These are phyloP conservation scores for Therioaphis trifolii DNA, from an alignment of 2,888 invertebrate genomes.

Conservation along the genomic window DNA sequence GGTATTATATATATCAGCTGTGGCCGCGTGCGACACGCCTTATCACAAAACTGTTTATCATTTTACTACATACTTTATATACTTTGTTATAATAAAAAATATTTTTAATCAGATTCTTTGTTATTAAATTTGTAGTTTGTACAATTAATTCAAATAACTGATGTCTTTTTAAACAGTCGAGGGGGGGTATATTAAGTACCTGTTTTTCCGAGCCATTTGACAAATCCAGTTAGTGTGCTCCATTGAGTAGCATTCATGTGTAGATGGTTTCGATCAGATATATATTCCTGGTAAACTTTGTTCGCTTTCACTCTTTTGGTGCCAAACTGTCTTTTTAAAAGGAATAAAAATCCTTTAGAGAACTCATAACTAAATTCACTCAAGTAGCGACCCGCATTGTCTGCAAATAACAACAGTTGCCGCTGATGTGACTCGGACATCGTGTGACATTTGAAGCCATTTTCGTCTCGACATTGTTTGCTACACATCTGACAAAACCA, in stretches of 20 bases:
- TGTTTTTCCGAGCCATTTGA: constrained; percentile 88
- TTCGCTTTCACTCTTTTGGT: constrained; percentile 96
- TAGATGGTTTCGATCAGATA: constrained; percentile 88
- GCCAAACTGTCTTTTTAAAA: constrained; percentile 88
- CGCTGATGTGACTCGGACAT: constrained; percentile 98
- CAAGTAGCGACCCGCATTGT: constrained; percentile 90
- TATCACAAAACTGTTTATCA: too few species aligned
- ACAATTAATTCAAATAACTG: too few species aligned
- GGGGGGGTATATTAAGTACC: constrained; percentile 52
- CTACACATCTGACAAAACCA: constrained; percentile 99
- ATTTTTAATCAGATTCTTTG: too few species aligned
- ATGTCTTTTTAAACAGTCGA: too few species aligned
- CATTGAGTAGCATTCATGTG: constrained; percentile 99
- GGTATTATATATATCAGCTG: too few species aligned
- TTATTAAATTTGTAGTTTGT: too few species aligned
- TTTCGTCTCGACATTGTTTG: constrained; percentile 98
- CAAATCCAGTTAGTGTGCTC: constrained; percentile 95
- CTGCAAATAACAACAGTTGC: constrained; percentile 94
- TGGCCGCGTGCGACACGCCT: too few species aligned
- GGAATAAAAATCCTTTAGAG: constrained; percentile 84
- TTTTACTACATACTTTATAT: too few species aligned
- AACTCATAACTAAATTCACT: constrained; percentile 94
- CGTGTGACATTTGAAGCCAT: constrained; percentile 99
- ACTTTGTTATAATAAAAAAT: too few species aligned
- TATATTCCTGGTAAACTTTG: constrained; percentile 97